A percentile compares a stretch with the other conserved stretches of the same genome.
Conservation (phyloP, 2,888 invertebrate species). For the Vesta saturnalis region DNA sequence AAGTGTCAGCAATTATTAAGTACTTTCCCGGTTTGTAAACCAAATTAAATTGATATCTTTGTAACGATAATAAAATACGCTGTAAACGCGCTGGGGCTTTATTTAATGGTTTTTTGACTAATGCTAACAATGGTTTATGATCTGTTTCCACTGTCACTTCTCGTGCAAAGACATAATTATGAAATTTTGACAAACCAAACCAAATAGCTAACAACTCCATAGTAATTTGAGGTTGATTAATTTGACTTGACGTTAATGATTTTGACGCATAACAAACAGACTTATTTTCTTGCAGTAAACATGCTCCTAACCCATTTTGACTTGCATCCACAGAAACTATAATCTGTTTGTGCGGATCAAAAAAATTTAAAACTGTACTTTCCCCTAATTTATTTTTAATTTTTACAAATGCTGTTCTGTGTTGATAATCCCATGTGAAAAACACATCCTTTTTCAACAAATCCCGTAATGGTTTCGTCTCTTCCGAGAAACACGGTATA, state of each 20-base stretch:
- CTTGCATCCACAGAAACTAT: background rate
- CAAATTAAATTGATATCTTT: too few species aligned
- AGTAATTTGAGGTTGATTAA: slow-evolving; percentile 30
- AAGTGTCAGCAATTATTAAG: too few species aligned
- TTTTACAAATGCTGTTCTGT: background rate
- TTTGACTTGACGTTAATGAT: slow-evolving; percentile 37
- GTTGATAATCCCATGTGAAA: background rate
- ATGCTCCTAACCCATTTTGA: slow-evolving; percentile 5
- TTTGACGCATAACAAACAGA: slow-evolving; percentile 47
- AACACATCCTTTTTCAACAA: background rate
- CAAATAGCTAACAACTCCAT: slow-evolving; percentile 43
- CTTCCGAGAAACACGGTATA: background rate
- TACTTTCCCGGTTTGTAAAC: too few species aligned
- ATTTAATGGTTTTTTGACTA: background rate
- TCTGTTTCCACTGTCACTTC: slow-evolving; percentile 12
- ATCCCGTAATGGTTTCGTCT: background rate
- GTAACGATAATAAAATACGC: background rate
- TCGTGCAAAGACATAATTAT: slow-evolving; percentile 50
- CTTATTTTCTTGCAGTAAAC: background rate
- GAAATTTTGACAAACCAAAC: slow-evolving; percentile 51
- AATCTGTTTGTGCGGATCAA: slow-evolving; percentile 8
- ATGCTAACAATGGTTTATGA: background rate
- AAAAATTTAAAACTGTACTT: slow-evolving; percentile 1
- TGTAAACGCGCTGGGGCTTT: background rate
- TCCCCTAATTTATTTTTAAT: slow-evolving; percentile 2